phyloP scores from a whole-genome alignment of 2,797 vertebrate species.

The Diplodus sargus region DNA sequence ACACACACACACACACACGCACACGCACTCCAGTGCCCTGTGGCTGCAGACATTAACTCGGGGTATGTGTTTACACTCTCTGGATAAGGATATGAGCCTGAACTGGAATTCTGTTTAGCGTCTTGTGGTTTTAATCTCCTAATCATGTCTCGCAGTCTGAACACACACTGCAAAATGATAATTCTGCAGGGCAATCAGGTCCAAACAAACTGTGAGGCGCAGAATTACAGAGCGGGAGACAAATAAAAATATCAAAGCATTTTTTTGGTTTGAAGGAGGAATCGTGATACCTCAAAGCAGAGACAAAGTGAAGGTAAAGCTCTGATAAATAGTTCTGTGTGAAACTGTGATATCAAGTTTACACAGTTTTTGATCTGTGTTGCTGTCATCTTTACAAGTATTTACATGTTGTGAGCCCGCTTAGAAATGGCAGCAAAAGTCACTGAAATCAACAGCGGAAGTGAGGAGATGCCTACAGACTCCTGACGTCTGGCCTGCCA shows the following conservation, averaged over 20 bases:
- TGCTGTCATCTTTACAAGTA: slow-evolving; percentile 10
- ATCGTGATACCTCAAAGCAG: slow-evolving; percentile 8
- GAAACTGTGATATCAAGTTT: slow-evolving; percentile 3
- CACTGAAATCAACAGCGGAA: slow-evolving; percentile 35
- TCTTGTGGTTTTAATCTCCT: slow-evolving; percentile 71
- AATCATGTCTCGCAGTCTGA: slow-evolving; percentile 62
- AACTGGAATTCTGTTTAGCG: slow-evolving; percentile 75
- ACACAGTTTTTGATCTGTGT: background rate
- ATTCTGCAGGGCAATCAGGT: slow-evolving; percentile 50
- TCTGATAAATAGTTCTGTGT: background rate
- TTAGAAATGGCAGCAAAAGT: slow-evolving; percentile 7
- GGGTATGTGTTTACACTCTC: slow-evolving; percentile 74
- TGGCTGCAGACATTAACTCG: slow-evolving; percentile 64
- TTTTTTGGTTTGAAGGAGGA: slow-evolving; percentile 27
- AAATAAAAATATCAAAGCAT: slow-evolving; percentile 24
- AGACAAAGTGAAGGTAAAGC: slow-evolving; percentile 20
- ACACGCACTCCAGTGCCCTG: slow-evolving; percentile 47
- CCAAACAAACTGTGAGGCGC: slow-evolving; percentile 55
- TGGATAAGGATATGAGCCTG: slow-evolving; percentile 69
- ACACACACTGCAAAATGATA: slow-evolving; percentile 42
- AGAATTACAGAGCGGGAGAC: slow-evolving; percentile 31
- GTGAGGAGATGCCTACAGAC: slow-evolving; percentile 41
- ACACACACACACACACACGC: slow-evolving; percentile 34
- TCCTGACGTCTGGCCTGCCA: slow-evolving; percentile 60
- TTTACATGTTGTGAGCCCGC: background rate